Percentiles rank a stretch among this genome's conserved stretches.
These are phyloP conservation scores for Hemaris fuciformis DNA, from an alignment of 2,888 invertebrate genomes.

Conservation along the genomic window DNA sequence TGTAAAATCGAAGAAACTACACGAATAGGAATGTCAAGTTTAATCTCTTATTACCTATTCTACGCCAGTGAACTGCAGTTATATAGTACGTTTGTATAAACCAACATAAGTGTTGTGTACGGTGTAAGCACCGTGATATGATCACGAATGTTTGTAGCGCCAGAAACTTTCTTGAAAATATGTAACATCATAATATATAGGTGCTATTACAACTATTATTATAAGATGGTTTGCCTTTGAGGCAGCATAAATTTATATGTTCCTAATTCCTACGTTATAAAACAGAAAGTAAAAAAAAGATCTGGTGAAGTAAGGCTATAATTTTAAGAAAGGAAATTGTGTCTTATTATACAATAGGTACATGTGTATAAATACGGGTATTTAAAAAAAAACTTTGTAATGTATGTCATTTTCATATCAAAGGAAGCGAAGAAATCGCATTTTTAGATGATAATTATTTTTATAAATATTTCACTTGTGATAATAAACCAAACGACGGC, in stretches of 20 bases:
- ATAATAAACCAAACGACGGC: not conserved
- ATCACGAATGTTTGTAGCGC: too few species aligned
- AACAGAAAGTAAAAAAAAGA: not conserved
- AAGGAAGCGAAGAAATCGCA: not conserved
- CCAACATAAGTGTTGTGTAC: too few species aligned
- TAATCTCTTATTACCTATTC: too few species aligned
- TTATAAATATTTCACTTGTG: not conserved
- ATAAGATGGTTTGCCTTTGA: not conserved
- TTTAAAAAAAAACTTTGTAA: not conserved
- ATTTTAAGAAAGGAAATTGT: not conserved
- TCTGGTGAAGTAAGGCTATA: not conserved
- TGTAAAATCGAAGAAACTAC: too few species aligned
- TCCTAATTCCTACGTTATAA: not conserved
- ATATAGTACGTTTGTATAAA: too few species aligned
- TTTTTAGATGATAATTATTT: not conserved
- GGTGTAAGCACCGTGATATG: too few species aligned
- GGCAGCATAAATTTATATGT: not conserved
- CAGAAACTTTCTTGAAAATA: not conserved
- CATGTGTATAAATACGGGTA: conserved; percentile 5
- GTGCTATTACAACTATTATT: not conserved
- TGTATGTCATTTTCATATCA: not conserved
- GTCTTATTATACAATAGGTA: not conserved
- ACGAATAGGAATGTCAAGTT: not conserved
- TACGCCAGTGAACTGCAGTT: too few species aligned
- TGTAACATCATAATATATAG: not conserved